Evolutionary conservation across 2,888 invertebrate genomes (phyloP).

Genomic region (Molorchus minor): DNA sequence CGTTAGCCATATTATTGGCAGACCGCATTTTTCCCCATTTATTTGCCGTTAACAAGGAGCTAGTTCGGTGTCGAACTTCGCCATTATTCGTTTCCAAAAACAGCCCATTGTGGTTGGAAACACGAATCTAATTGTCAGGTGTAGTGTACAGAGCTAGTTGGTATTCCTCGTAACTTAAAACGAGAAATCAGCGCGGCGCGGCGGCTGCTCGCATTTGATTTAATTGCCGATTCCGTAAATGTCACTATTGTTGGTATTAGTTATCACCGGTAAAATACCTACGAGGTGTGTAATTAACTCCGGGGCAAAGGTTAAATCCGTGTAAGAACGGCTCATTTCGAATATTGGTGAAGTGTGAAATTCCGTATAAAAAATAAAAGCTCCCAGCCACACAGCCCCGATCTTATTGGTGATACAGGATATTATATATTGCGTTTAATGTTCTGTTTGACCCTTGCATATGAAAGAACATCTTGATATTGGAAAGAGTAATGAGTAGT

Average conservation of each 20-base stretch:
- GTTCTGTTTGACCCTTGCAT: slow-evolving; percentile 42
- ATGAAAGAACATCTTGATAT: slow-evolving; percentile 43
- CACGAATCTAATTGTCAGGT: slow-evolving; percentile 44
- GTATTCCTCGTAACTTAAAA: slow-evolving; percentile 28
- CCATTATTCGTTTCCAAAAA: slow-evolving; percentile 43
- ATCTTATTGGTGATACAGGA: slow-evolving; percentile 45
- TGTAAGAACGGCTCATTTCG: slow-evolving; percentile 46
- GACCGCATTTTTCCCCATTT: slow-evolving; percentile 24
- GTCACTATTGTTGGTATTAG: slow-evolving; percentile 41
- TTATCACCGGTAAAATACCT: slow-evolving; percentile 19
- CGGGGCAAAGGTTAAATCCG: slow-evolving; percentile 47
- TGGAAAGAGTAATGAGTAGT: slow-evolving; percentile 19
- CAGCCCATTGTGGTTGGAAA: slow-evolving; percentile 40
- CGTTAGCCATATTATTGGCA: slow-evolving; percentile 18
- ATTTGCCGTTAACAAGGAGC: slow-evolving; percentile 33
- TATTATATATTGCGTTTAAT: slow-evolving; percentile 43
- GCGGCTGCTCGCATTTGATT: slow-evolving; percentile 22
- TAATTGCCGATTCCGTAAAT: slow-evolving; percentile 43
- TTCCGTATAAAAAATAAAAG: slow-evolving; percentile 40
- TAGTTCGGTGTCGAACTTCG: slow-evolving; percentile 29
- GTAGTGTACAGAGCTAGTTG: slow-evolving; percentile 34
- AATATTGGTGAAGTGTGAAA: slow-evolving; percentile 51
- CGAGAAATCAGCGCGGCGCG: neutral
- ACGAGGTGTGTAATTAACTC: slow-evolving; percentile 33
- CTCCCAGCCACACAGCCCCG: slow-evolving; percentile 39